Evolutionary conservation across 1,140 invertebrate genomes (phyloP).

Genomic region (Pseudomyrmex concolor): DNA sequence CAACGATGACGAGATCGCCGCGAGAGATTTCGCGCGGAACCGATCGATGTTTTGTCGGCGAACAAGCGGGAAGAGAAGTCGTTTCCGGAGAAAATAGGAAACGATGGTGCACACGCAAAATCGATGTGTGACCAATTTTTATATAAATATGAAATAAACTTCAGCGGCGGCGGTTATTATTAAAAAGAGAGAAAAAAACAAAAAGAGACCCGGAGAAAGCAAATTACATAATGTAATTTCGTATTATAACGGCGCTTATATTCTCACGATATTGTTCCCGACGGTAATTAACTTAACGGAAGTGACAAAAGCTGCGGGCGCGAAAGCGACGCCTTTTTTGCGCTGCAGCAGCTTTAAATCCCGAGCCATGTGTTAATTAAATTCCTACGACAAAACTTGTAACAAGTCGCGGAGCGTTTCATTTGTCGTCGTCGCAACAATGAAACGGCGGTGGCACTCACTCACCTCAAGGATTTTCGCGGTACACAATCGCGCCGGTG

Average conservation of each 20-base stretch:
- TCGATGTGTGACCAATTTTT: background rate
- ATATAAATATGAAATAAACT: background rate
- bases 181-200: background rate
- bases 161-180: background rate
- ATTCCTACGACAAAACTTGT: background rate
- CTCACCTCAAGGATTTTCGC: slow-evolving; percentile 50
- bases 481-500: slow-evolving; percentile 15
- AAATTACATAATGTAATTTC: background rate
- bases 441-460: slow-evolving; percentile 35
- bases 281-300: slow-evolving; percentile 7
- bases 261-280: background rate
- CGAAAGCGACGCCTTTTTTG: slow-evolving; percentile 8
- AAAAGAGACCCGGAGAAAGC: background rate
- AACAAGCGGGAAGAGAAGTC: background rate
- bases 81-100: background rate
- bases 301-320: background rate
- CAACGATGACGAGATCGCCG: background rate
- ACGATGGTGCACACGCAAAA: too few relatives aligned
- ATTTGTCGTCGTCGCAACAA: slow-evolving; percentile 11
- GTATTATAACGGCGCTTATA: background rate
- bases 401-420: background rate
- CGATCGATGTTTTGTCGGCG: slow-evolving; percentile 25
- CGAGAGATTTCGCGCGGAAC: slow-evolving; percentile 3
- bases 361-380: slow-evolving; percentile 12
- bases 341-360: background rate